Evolutionary conservation across 2,888 invertebrate genomes (phyloP), one percentile per base, ranked within the genome.

Genomic region (Achlya flavicornis): DNA sequence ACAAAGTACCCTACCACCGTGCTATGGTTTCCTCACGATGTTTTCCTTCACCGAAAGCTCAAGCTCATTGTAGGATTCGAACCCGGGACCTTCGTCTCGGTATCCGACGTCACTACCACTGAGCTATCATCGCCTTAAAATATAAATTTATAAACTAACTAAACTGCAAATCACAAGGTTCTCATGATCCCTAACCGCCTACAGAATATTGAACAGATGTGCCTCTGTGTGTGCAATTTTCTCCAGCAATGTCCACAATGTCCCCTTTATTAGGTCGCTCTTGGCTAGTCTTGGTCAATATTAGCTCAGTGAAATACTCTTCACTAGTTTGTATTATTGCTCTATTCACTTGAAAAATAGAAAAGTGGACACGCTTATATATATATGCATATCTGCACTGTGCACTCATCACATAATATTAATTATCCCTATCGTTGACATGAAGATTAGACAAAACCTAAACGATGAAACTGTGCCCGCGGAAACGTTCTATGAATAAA

Each of bases 231-330:
- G 64, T 71, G 74, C 81, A 80, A 66, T 66, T 72, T 66, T 71
- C 73, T 72, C 67, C 70, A 64, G 68, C 67, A 65, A 69, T 73
- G 75, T 74, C 67, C 65, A 68, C 69, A 48, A 72, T 70, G 73
- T 74, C 79, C 74, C 75, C 68, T 80, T 77, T 83, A 84, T 84
- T 81, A 77, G 64, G 68, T 59, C 66, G 71, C 69, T 66, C 71
- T 71, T 76, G 74, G 66, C 71, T 74, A 68, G 72, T 73, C 74
- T 81, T 70, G 69, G 77, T 77, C 78, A 84, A 85, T 80, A 82
- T 80, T 84, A 73, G 76, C 70, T 60, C 65, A 65, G 68, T 62
- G 67, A 64, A 69, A 74, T 73, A 66, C 71, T 67, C 63, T 65
- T 62, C 58, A 64, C 68, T 73, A 73, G 69, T 74, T 69, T 70